Percentiles rank a stretch among this genome's conserved stretches.
These are phyloP conservation scores for Cololabis saira DNA, from an alignment of 2,113 vertebrate genomes.

Conservation along the genomic window DNA sequence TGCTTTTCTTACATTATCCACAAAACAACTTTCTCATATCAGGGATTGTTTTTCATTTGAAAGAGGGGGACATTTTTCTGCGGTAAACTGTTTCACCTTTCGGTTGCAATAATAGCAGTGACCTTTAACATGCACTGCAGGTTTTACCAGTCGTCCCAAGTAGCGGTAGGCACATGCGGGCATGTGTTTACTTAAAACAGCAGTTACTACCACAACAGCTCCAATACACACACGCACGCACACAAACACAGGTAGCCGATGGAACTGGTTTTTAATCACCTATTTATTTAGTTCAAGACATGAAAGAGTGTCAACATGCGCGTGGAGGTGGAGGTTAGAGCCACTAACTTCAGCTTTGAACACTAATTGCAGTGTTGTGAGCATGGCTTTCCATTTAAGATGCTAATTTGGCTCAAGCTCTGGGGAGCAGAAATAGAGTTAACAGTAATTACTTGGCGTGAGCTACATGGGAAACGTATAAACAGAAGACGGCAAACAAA, in stretches of 20 bases:
- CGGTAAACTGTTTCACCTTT: background rate
- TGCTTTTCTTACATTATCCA: constrained; percentile 36
- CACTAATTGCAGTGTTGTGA: constrained; percentile 27
- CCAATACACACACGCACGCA: constrained; percentile 7
- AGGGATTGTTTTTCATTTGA: constrained; percentile 11
- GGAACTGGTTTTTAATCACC: constrained; percentile 28
- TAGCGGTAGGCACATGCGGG: background rate
- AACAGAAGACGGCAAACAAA: constrained; percentile 24
- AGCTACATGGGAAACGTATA: constrained; percentile 45
- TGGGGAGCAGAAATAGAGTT: constrained; percentile 48
- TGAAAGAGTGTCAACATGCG: constrained; percentile 34
- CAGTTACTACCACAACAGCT: background rate
- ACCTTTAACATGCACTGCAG: background rate
- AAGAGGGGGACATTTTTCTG: background rate
- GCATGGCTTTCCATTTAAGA: constrained; percentile 59
- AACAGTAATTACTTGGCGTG: constrained; percentile 61
- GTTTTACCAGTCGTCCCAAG: background rate
- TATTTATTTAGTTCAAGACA: constrained; percentile 4
- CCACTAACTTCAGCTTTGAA: constrained; percentile 12
- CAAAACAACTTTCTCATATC: constrained; percentile 20
- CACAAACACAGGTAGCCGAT: constrained; percentile 19
- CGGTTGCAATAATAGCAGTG: background rate
- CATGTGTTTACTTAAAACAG: constrained; percentile 1
- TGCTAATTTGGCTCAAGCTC: constrained; percentile 53
- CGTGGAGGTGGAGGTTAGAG: constrained; percentile 2